Base-by-base conservation (phyloP, 2,888 invertebrate species). In the Cremastinae sp. region DNA sequence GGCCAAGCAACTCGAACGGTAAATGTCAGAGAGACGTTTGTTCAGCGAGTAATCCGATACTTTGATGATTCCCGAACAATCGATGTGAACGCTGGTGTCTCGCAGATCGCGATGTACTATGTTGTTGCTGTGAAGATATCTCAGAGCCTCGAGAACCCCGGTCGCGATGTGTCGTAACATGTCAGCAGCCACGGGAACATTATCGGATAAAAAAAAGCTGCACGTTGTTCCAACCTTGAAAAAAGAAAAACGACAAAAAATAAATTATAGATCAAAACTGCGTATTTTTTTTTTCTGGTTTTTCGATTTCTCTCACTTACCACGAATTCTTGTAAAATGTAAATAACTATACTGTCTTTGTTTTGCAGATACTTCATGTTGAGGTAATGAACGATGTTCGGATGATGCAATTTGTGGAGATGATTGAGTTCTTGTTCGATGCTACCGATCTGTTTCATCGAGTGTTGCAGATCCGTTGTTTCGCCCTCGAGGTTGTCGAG, bases 91-190 rank as follows among this genome's bases (percentile, higher is more conserved):
- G 79, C 94, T 94, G 16, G 94, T 93, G 82, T 94, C 93, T 74
- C 94, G 91, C n/a, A 98, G 90, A 89, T 96, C 94, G 84, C 94
- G 94, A 87, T 98, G 97, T 12, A 96, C 93, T 0, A 97, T 93
- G 79, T 95, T 95, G 78, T 94, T 95, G 81, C 93, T 92, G 87
- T 98, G 97, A 69, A 98, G 91, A 87, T 94, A 96, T 43, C 93
- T 93, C 36, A 97, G 90, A 10, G 95, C 96, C 64, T 93, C 92
- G 2, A 97, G 91, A 28, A 97, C 92, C 34, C 95, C 96, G 56
- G 91, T 91, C 0, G 94, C 94, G 36, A 96, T 92, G 85, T 93
- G 92, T 36, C 94, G 91, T 5, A 96, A 84, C 66, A 93, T 88
- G 70, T 92, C 91, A 5, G 91, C 85, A 51, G 92, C 91, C 14